Conservation (phyloP, 1,140 invertebrate species). For the Hesperophylax magnus region DNA sequence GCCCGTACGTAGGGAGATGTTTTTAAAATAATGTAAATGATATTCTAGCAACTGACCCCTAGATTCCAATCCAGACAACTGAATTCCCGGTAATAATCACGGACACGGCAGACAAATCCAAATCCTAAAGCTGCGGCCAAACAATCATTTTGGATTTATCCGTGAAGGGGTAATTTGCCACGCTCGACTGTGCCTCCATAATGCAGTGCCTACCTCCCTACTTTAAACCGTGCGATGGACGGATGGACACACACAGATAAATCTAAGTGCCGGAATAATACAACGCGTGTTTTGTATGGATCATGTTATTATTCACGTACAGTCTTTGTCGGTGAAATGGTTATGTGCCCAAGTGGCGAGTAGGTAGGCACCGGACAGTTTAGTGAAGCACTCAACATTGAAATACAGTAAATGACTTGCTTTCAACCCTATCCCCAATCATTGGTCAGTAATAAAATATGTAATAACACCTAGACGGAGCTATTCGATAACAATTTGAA, state of each 20-base stretch:
- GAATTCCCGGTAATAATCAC: background rate
- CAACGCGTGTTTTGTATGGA: slow-evolving; percentile 1
- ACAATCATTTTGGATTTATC: slow-evolving; percentile 55
- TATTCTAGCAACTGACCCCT: too few relatives aligned
- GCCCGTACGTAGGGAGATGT: too few relatives aligned
- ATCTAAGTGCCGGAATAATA: background rate
- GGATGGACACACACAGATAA: too few relatives aligned
- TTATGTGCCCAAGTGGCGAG: background rate
- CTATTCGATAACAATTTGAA: too few relatives aligned
- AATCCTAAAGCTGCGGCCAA: slow-evolving; percentile 34
- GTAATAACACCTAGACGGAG: too few relatives aligned
- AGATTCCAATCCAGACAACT: too few relatives aligned
- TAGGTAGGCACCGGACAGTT: too few relatives aligned
- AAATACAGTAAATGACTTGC: too few relatives aligned
- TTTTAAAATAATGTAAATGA: too few relatives aligned
- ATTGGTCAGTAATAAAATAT: too few relatives aligned
- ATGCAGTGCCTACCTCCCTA: background rate
- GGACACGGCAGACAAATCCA: background rate
- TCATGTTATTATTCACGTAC: background rate
- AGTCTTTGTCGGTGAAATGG: background rate
- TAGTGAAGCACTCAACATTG: too few relatives aligned
- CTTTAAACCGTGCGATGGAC: too few relatives aligned
- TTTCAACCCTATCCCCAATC: background rate
- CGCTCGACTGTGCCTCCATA: slow-evolving; percentile 42
- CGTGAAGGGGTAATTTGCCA: slow-evolving; percentile 55